Evolutionary conservation across 2,113 vertebrate species (phyloP), one percentile per base, ranked within the genome.

Genomic region (Hydrochoerus hydrochaeris): DNA sequence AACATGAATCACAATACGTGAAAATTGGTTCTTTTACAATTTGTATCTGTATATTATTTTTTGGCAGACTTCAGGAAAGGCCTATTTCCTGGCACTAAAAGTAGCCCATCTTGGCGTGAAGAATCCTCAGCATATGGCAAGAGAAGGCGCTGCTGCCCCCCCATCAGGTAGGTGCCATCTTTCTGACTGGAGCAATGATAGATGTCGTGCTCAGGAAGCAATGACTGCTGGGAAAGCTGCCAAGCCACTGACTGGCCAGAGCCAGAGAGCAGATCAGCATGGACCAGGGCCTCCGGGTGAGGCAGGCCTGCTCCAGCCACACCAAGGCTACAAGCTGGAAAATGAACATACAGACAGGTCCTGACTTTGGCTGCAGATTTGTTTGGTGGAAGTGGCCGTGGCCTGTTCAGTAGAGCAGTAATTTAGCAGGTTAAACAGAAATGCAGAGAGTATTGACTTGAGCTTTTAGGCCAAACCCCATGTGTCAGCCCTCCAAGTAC

Each of bases 161-260:
- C 99, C 99, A 99, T 99, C 99, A 99, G 99, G 99, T 99, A 98
- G 98, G 98, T 99, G 99, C 99, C 99, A 99, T 99, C 98, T 99
- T 98, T 98, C 98, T 99, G 96, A 98, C 98, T 98, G 84, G 92
- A 97, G 97, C 98, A 97, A 96, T 99, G 99, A 99, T 99, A 98
- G 98, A 99, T 99, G 99, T 99, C 98, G 98, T 97, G 98, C 99
- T 98, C 99, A 98, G 98, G 98, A 97, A 98, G 98, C 97, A 85
- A 95, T 97, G 99, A 98, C 98, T 98, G 98, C 98, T 98, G 99
- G 99, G 99, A 98, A 96, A 92, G 81, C 41, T 98, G 99, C 99
- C 99, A 99, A 98, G 94, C 80, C 65, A 97, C 97, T 97, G 98
- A 98, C 98, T 98, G 98, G 98, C 98, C 99, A 97, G 95, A 95